phyloP scores from a whole-genome alignment of 2,113 vertebrate species.

The Odontesthes bonariensis region DNA sequence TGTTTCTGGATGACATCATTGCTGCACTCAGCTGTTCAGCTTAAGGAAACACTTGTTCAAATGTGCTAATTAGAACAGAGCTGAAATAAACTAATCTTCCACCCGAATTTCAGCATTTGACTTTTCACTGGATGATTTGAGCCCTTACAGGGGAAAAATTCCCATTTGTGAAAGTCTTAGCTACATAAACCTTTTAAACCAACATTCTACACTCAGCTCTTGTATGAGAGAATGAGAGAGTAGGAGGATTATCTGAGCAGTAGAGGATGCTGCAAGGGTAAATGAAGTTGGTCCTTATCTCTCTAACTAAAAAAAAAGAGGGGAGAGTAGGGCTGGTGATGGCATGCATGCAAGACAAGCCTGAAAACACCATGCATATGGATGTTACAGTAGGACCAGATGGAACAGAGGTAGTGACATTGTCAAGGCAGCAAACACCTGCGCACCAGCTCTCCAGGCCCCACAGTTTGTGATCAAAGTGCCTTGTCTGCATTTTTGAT shows the following conservation, averaged over 20 bases:
- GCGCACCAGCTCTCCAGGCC: constrained; percentile 46
- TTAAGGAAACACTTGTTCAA: constrained; percentile 11
- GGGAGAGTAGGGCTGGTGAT: constrained; percentile 29
- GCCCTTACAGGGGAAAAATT: background rate
- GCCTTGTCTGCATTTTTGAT: constrained; percentile 70
- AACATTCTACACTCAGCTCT: background rate
- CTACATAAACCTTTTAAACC: no score
- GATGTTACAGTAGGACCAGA: constrained; percentile 67
- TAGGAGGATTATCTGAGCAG: constrained; percentile 17
- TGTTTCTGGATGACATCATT: constrained; percentile 53
- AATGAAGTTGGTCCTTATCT: constrained; percentile 50
- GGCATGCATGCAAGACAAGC: constrained; percentile 35
- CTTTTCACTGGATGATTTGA: background rate
- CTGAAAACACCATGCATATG: constrained; percentile 67
- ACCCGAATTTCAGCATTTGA: background rate
- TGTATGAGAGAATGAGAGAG: constrained; percentile 12
- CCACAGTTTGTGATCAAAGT: constrained; percentile 69
- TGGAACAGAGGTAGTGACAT: constrained; percentile 69
- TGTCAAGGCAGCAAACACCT: constrained; percentile 70
- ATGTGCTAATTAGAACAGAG: constrained; percentile 18
- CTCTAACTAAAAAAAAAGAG: background rate
- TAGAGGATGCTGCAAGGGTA: constrained; percentile 22
- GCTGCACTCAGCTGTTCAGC: constrained; percentile 21
- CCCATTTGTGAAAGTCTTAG: background rate
- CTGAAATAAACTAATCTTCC: background rate